phyloP scores from a whole-genome alignment of 2,888 invertebrate species.

The Xestia ashworthii region DNA sequence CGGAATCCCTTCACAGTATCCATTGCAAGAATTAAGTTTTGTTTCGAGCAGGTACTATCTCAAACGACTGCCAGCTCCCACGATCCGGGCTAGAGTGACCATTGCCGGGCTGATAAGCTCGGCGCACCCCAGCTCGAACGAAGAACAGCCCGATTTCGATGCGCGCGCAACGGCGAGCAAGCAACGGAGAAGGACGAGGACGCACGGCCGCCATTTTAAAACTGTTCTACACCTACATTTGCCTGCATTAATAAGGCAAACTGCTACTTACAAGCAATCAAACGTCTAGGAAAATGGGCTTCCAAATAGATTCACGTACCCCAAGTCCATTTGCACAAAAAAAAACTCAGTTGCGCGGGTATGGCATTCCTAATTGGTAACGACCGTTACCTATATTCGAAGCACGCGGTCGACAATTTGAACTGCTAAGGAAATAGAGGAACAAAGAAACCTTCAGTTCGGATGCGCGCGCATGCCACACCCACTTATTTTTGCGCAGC shows the following conservation, averaged over 20 bases:
- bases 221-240: background rate
- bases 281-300: background rate
- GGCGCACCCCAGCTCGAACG: background rate
- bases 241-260: background rate
- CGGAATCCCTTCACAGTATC: no score
- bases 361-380: background rate
- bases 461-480: conserved; percentile 43
- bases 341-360: background rate
- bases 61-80: conserved; percentile 6
- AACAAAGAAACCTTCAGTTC: conserved; percentile 4
- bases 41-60: background rate
- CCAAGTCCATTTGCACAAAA: background rate
- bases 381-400: background rate
- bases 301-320: background rate
- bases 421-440: background rate
- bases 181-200: no score
- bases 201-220: conserved; percentile 42
- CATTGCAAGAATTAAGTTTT: background rate
- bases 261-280: background rate
- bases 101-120: background rate
- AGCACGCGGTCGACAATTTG: conserved; percentile 19
- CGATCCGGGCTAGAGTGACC: background rate
- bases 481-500: background rate
- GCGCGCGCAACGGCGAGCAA: no score
- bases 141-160: background rate